phyloP scores from a whole-genome alignment of 2,888 invertebrate genomes.

The Parnassius orleans region DNA sequence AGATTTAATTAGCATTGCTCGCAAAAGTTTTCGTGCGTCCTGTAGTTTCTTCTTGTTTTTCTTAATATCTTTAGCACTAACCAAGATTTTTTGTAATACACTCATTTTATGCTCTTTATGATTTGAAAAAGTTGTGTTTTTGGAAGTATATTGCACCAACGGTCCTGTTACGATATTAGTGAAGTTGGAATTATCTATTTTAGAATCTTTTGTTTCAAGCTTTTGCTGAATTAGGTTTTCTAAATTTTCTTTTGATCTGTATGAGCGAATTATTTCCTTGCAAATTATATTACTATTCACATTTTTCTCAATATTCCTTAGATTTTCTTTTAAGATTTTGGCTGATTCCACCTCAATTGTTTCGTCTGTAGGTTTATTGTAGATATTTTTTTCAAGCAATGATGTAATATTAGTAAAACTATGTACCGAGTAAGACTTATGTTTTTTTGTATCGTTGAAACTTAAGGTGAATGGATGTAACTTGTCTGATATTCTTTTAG shows the following conservation, averaged over 20 bases:
- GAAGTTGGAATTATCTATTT: slow-evolving; percentile 1
- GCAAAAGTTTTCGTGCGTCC: slow-evolving; percentile 47
- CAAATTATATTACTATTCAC: slow-evolving; percentile 4
- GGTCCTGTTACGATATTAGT: background rate
- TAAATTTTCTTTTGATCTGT: slow-evolving; percentile 36
- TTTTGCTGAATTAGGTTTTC: background rate
- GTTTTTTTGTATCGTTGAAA: slow-evolving; percentile 24
- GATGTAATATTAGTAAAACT: slow-evolving; percentile 47
- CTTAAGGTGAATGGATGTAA: slow-evolving; percentile 34
- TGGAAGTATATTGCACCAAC: slow-evolving; percentile 1
- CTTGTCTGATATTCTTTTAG: slow-evolving; percentile 54
- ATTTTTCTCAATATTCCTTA: background rate
- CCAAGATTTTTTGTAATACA: slow-evolving; percentile 51
- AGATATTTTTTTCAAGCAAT: slow-evolving; percentile 37
- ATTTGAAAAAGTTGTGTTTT: slow-evolving; percentile 23
- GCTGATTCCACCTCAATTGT: background rate
- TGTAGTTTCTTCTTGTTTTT: slow-evolving; percentile 44
- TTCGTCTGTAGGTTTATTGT: slow-evolving; percentile 40
- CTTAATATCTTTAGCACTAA: slow-evolving; percentile 41
- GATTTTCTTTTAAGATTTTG: background rate
- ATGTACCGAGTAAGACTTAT: slow-evolving; percentile 47
- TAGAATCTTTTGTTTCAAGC: background rate
- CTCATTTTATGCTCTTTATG: slow-evolving; percentile 51
- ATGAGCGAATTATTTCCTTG: slow-evolving; percentile 42
- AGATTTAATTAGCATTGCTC: slow-evolving; percentile 26